Percentiles rank a stretch among this genome's conserved stretches.
phyloP scores from a whole-genome alignment of 2,113 vertebrate species.

The Callochromis pleurospilus region DNA sequence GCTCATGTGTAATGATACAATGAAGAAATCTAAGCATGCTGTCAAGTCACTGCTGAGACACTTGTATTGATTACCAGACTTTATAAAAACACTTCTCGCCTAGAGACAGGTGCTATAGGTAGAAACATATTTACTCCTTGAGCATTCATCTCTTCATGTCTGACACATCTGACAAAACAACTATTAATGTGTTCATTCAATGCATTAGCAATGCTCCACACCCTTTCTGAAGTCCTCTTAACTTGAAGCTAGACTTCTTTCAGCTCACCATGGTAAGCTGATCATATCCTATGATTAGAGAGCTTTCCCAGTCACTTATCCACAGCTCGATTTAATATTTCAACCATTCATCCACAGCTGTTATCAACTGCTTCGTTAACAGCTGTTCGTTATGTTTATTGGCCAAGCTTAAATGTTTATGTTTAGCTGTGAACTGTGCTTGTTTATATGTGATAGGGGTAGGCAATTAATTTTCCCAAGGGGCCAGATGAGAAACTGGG shows the following conservation, averaged over 20 bases:
- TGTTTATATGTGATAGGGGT: neutral
- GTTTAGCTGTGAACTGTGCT: neutral
- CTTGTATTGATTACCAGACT: neutral
- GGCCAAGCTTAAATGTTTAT: neutral
- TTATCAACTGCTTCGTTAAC: neutral
- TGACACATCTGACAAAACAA: neutral
- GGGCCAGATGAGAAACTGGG: neutral
- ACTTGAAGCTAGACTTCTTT: neutral
- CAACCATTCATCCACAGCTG: neutral
- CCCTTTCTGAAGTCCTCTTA: neutral
- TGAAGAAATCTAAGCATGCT: neutral
- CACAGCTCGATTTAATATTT: neutral
- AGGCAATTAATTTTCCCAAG: neutral
- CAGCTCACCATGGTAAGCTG: neutral
- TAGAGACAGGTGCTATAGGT: neutral
- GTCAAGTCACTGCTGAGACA: neutral
- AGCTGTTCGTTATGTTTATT: neutral
- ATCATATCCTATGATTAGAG: neutral
- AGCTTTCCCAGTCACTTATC: neutral
- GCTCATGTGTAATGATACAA: neutral
- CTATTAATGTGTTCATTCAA: neutral
- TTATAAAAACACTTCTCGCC: neutral
- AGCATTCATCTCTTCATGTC: neutral
- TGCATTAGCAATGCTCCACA: neutral
- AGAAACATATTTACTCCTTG: neutral